Evolutionary conservation across 1,140 invertebrate species (phyloP).

Genomic region (Ostrea denselamellosa): DNA sequence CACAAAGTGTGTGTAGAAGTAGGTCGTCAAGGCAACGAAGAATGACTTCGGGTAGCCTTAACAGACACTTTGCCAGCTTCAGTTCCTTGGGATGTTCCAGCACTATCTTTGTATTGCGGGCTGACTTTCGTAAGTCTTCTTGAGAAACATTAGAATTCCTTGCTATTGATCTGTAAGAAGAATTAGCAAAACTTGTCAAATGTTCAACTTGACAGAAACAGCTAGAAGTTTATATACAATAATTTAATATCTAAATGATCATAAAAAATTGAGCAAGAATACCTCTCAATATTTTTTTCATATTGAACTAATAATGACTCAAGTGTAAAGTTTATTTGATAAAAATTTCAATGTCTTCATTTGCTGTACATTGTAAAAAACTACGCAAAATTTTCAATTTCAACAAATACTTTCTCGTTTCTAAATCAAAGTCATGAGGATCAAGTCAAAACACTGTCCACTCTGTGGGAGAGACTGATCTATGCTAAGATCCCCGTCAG

Average conservation of each 20-base stretch:
- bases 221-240: background rate
- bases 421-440: no score
- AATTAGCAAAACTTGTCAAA: conserved; percentile 13
- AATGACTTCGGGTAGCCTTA: conserved; percentile 93
- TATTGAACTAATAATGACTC: background rate
- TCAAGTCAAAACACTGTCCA: no score
- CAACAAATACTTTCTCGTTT: no score
- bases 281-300: background rate
- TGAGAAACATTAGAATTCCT: conserved; percentile 81
- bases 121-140: conserved; percentile 81
- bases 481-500: no score
- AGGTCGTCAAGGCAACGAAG: conserved; percentile 91
- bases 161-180: conserved; percentile 71
- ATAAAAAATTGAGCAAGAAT: background rate
- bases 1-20: conserved; percentile 93
- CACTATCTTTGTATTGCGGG: conserved; percentile 81
- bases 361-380: background rate
- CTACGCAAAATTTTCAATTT: no score
- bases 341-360: background rate
- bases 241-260: background rate
- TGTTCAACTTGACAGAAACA: background rate
- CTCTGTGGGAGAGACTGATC: no score
- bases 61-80: conserved; percentile 92
- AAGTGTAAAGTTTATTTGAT: background rate
- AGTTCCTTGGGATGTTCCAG: conserved; percentile 95